A percentile compares a stretch with the other conserved stretches of the same genome.
These are phyloP conservation scores for Asbolus verrucosus DNA, from an alignment of 1,140 invertebrate genomes.

Conservation along the genomic window DNA sequence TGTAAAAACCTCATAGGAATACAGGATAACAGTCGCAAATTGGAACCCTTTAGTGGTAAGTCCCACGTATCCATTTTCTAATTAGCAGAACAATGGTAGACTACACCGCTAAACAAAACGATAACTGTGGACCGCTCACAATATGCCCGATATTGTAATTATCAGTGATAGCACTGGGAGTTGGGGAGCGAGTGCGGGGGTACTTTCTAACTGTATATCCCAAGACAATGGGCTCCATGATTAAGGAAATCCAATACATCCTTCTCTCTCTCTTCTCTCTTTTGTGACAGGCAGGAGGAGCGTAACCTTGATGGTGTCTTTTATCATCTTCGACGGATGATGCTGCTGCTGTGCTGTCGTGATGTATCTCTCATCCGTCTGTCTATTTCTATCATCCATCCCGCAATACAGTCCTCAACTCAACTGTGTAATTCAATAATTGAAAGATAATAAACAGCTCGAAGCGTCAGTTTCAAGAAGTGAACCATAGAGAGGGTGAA, in stretches of 20 bases:
- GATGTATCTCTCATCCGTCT: constrained; percentile 34
- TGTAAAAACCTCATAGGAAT: too few relatives aligned
- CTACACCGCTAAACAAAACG: constrained; percentile 34
- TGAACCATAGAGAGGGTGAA: constrained; percentile 27
- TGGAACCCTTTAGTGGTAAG: constrained; percentile 7
- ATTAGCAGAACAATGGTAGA: constrained; percentile 30
- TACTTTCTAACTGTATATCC: constrained; percentile 31
- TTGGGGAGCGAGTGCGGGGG: not conserved
- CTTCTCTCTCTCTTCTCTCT: constrained; percentile 6
- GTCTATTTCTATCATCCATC: constrained; percentile 29
- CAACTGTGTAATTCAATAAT: constrained; percentile 38
- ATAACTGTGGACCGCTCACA: constrained; percentile 26
- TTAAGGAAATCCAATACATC: constrained; percentile 33
- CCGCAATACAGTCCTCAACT: constrained; percentile 33
- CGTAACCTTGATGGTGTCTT: constrained; percentile 34
- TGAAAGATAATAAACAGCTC: constrained; percentile 35
- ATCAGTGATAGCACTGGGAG: constrained; percentile 12
- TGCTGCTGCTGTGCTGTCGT: constrained; percentile 9
- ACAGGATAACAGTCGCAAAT: not conserved
- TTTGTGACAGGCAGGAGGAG: constrained; percentile 29
- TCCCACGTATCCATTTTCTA: constrained; percentile 34
- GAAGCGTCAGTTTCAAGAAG: constrained; percentile 36
- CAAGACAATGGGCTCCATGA: constrained; percentile 32
- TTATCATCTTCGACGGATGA: constrained; percentile 17
- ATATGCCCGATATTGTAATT: constrained; percentile 32